Evolutionary conservation across 2,113 vertebrate genomes (phyloP).

Genomic region (Mus musculus): DNA sequence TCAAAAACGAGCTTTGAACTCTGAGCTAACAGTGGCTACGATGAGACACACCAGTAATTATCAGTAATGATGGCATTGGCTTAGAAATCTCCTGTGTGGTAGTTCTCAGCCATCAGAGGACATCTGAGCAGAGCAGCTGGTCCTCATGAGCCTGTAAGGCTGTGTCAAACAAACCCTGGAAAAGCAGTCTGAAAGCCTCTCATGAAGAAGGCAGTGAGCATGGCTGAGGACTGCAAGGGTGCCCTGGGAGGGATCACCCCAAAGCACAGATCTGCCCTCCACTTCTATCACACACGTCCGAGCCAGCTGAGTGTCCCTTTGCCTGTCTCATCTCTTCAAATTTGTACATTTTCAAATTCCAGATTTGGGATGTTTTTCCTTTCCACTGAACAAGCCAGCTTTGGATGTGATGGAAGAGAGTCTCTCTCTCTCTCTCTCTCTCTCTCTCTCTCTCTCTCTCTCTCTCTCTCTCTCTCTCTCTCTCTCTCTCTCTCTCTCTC

Average conservation of each 20-base stretch:
- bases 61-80: fast-evolving
- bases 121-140: background rate
- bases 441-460: background rate
- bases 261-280: too few relatives aligned
- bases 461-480: too few relatives aligned
- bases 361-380: background rate
- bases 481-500: too few relatives aligned
- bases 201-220: too few relatives aligned
- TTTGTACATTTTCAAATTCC: background rate
- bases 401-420: background rate
- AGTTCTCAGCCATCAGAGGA: fast-evolving
- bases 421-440: background rate
- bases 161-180: background rate
- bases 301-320: background rate
- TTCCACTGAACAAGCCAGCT: background rate
- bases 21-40: too few relatives aligned
- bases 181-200: background rate
- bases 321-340: background rate
- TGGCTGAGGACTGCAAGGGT: background rate
- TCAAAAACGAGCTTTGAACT: background rate
- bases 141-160: too few relatives aligned
- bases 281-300: fast-evolving
- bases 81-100: background rate
- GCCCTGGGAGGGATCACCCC: background rate
- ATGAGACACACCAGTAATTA: fast-evolving